Evolutionary conservation across 2,797 vertebrate genomes (phyloP), one percentile per base, ranked within the genome.

Genomic region (Acipenser transmontanus): DNA sequence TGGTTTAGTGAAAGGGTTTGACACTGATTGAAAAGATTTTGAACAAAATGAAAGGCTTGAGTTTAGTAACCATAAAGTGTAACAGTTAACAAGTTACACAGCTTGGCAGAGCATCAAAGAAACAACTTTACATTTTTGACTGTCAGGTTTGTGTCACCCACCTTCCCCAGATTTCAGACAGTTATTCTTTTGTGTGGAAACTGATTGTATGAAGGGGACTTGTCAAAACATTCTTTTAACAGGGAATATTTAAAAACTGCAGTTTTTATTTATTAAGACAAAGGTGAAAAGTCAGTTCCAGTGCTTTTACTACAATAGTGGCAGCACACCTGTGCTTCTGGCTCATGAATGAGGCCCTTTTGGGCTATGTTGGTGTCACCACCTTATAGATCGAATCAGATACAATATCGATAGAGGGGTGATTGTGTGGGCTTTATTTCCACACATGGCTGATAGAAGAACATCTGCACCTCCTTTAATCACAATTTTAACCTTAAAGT

Each of bases 91-190:
- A 4, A 1, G 2, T 8, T 6, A 73, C 65, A 17, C 51, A 1
- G 67, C 8, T 59, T 66, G n/a, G 1, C 11, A 62, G 1, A 66
- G 1, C 17, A 72, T 61, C 66, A 74, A 49, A 69, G 8, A 69
- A 8, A 70, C 63, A 0, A 8, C 17, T 61, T 61, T 47, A 34
- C 60, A 61, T 61, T 61, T 61, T 61, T 12, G 10, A 61, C 14
- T 61, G 60, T 61, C 60, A 61, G 60, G 17, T 17, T 61, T 61
- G 12, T 61, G 60, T 61, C 60, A 61, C 3, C 52, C 52, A 54
- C 47, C 47, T 61, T 61, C 47, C 8, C 60, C 54, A 57, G 12
- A 57, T 57, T 47, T 61, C 17, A 61, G 9, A 61, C 7, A 61
- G 60, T 7, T 34, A 34, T 8, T 34, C 47, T 61, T 61, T 61